Percentiles rank a stretch among this genome's conserved stretches.
Evolutionary conservation across 2,113 vertebrate species (phyloP).

Genomic region (Myocastor coypus): DNA sequence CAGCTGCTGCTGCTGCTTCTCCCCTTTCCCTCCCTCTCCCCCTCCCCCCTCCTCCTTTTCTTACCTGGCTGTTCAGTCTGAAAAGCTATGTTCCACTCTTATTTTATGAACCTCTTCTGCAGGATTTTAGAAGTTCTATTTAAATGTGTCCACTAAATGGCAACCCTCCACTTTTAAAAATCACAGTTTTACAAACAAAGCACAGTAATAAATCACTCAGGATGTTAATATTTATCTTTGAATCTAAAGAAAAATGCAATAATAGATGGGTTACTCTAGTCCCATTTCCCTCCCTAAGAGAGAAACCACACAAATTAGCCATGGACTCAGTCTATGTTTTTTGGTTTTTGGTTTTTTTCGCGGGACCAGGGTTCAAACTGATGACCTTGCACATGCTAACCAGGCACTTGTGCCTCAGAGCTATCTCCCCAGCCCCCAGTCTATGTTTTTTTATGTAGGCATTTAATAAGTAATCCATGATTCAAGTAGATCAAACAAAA

Average conservation of each 20-base stretch:
- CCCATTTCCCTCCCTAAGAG: neutral
- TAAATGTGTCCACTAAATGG: constrained; percentile 68
- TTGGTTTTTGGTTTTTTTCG: no score
- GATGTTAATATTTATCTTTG: constrained; percentile 2
- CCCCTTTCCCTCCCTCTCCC: no score
- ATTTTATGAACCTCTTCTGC: neutral
- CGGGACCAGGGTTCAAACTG: no score
- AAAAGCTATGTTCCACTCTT: constrained; percentile 2
- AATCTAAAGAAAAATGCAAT: neutral
- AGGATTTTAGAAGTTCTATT: neutral
- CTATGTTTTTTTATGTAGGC: no score
- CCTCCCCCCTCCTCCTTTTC: no score
- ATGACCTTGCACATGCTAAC: no score
- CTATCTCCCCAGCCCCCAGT: no score
- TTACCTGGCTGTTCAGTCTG: neutral
- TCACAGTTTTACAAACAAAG: neutral
- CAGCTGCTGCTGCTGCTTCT: no score
- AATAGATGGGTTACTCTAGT: neutral
- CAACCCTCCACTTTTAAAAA: constrained; percentile 49
- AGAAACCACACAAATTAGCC: neutral
- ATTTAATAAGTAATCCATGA: neutral
- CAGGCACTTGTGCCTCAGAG: no score
- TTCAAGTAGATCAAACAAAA: constrained; percentile 24
- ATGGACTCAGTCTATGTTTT: neutral
- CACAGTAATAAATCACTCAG: neutral